A percentile compares a stretch with the other conserved stretches of the same genome.
phyloP scores from a whole-genome alignment of 1,140 invertebrate genomes.

The Ips nitidus region DNA sequence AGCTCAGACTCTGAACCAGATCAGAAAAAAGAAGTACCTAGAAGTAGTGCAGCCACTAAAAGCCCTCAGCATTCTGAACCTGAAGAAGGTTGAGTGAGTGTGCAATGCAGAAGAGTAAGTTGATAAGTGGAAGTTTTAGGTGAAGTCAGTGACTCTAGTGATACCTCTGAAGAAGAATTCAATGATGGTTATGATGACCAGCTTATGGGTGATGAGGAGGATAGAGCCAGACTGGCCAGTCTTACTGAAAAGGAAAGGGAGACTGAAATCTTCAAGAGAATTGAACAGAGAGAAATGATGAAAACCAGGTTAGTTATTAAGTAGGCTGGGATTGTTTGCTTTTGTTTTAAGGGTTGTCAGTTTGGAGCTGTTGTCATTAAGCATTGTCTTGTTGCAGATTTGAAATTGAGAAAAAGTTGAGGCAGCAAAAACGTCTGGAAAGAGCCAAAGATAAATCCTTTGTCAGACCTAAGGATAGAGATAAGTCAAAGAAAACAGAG shows the following conservation, averaged over 20 bases:
- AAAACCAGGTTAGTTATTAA: slow-evolving; percentile 69
- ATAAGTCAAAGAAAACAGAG: slow-evolving; percentile 55
- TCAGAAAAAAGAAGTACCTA: slow-evolving; percentile 43
- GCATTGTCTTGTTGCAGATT: slow-evolving; percentile 63
- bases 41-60: slow-evolving; percentile 42
- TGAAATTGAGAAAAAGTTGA: slow-evolving; percentile 94
- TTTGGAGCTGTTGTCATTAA: background rate
- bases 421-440: slow-evolving; percentile 82
- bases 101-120: too few species aligned
- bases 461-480: slow-evolving; percentile 61
- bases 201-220: slow-evolving; percentile 95
- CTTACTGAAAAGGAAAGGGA: slow-evolving; percentile 97
- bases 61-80: slow-evolving; percentile 47
- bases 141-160: slow-evolving; percentile 58
- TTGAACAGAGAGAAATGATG: slow-evolving; percentile 90
- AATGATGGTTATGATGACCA: slow-evolving; percentile 88
- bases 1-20: slow-evolving; percentile 75
- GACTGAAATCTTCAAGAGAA: slow-evolving; percentile 94
- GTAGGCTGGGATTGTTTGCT: slow-evolving; percentile 16
- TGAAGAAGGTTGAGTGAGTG: slow-evolving; percentile 51
- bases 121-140: slow-evolving; percentile 25
- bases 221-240: slow-evolving; percentile 81
- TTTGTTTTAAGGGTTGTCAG: slow-evolving; percentile 9
- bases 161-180: slow-evolving; percentile 62
- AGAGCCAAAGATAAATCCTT: slow-evolving; percentile 61